Conservation (phyloP, 1,140 invertebrate species). For the Lucilia cuprina region DNA sequence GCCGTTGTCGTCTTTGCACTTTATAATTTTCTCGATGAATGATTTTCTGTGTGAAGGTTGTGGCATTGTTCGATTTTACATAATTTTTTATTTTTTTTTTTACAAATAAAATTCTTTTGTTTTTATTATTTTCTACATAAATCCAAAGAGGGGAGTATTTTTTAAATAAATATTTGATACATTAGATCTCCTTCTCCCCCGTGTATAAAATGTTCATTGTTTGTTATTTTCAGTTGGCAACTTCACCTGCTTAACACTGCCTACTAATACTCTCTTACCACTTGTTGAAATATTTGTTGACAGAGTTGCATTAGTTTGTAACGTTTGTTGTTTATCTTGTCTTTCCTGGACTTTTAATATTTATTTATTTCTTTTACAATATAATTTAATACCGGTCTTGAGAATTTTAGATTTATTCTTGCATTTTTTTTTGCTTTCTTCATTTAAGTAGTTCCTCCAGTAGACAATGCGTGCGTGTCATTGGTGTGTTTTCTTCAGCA, state of each 20-base stretch:
- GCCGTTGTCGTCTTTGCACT: slow-evolving; percentile 5
- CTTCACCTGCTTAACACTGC: no score
- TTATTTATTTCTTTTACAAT: background rate
- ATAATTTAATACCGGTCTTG: slow-evolving; percentile 29
- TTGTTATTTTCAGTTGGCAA: background rate
- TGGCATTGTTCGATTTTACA: slow-evolving; percentile 30
- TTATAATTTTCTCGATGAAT: slow-evolving; percentile 60
- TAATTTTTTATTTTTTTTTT: no score
- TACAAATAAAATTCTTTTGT: background rate
- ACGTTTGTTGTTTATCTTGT: background rate
- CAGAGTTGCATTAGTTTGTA: background rate
- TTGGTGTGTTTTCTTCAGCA: slow-evolving; percentile 11
- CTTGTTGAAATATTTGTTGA: background rate
- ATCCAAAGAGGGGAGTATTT: no score
- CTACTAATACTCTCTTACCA: background rate
- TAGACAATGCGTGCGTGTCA: slow-evolving; percentile 31
- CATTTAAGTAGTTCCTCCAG: background rate
- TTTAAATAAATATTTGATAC: background rate
- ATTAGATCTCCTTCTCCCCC: background rate
- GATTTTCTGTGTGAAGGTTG: slow-evolving; percentile 62
- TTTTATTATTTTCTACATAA: no score
- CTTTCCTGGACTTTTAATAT: background rate
- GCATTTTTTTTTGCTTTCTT: background rate
- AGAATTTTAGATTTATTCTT: slow-evolving; percentile 17
- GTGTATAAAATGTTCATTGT: background rate